Evolutionary conservation across 2,113 vertebrate species (phyloP).

Genomic region (Syngnathus typhle): DNA sequence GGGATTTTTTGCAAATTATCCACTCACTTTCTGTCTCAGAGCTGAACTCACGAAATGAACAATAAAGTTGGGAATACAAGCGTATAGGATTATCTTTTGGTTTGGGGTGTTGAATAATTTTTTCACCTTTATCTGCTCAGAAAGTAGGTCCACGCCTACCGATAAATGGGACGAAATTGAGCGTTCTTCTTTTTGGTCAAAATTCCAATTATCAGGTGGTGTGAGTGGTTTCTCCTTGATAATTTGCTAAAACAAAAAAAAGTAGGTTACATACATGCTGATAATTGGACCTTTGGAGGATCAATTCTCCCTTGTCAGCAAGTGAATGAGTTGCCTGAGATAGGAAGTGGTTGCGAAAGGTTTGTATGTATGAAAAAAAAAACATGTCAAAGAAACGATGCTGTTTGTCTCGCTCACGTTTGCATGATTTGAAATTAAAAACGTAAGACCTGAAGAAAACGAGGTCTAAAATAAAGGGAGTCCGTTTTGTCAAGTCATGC

Average conservation of each 20-base stretch:
- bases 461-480: background rate
- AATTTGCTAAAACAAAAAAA: background rate
- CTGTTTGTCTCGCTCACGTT: background rate
- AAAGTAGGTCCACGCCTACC: too few species aligned
- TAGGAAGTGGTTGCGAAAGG: too few species aligned
- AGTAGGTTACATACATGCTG: background rate
- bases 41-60: background rate
- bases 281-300: background rate
- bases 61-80: background rate
- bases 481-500: background rate
- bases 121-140: too few species aligned
- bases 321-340: too few species aligned
- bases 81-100: too few species aligned
- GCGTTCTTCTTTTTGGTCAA: background rate
- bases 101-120: too few species aligned
- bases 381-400: background rate
- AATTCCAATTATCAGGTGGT: background rate
- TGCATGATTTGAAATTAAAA: conserved; percentile 3
- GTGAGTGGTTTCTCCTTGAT: background rate
- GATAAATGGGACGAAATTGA: too few species aligned
- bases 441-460: background rate
- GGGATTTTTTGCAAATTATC: background rate
- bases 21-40: background rate
- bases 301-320: too few species aligned
- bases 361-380: background rate